Evolutionary conservation across 2,113 vertebrate species (phyloP), one percentile per base, ranked within the genome.

Genomic region (Gadus chalcogrammus): DNA sequence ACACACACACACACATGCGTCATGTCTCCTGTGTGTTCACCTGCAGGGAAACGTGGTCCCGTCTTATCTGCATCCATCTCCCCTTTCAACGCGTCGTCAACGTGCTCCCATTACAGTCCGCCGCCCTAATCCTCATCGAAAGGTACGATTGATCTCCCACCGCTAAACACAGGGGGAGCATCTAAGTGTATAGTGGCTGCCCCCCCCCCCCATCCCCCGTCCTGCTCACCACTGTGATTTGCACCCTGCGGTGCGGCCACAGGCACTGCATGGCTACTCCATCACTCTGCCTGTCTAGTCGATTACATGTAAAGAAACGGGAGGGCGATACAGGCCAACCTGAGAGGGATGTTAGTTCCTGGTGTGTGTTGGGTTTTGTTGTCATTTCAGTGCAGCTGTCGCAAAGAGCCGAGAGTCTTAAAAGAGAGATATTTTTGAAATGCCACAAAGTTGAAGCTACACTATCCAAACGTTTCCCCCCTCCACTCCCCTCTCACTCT

Each of bases 51-150:
- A 72, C 75, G 48, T 64, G 69, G 73, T 77, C 78, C 71, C 73
- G 73, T 72, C 79, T 72, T 15, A 0, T 53, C 15, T 64, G 64
- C 76, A 68, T 60, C 63, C 31, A 58, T 61, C 61, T 65, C 64
- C 79, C 70, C 72, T 59, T 66, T 15, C 48, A 79, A 65, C 61
- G 75, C 75, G 59, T 24, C 4, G n/a, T 18, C n/a, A 53, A 65
- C 76, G 69, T 80, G 79, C 75, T 82, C 74, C 69, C 4, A 56
- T 72, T 76, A 76, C 67, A 81, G 77, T 70, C 69, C 64, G 70
- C 64, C 63, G 66, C 75, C 77, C 42, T 79, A 83, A 85, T 86
- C 73, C 76, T 52, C 71, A 71, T 76, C 84, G 76, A 76, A 81
- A 62, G 55, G 18, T 58, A 9, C n/a, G 71, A 80, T 80, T 86